These are phyloP conservation scores for Axis porcinus DNA, from an alignment of 2,113 vertebrate species.

Conservation along the genomic window DNA sequence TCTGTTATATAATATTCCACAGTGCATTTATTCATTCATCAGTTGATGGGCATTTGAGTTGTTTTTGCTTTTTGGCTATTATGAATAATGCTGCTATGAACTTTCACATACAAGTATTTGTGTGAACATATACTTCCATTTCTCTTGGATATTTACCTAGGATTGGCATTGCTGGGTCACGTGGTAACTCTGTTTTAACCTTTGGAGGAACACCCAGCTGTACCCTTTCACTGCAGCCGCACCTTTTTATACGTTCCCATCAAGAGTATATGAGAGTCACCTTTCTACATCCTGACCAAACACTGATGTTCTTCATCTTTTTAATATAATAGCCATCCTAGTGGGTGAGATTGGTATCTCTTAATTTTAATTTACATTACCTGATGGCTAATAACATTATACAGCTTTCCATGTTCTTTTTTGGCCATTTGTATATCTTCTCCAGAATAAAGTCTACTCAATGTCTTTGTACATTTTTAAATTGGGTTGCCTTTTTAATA, in stretches of 20 bases:
- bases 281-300: background rate
- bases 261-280: background rate
- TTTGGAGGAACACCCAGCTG: background rate
- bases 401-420: background rate
- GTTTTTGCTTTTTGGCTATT: background rate
- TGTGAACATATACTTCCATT: background rate
- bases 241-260: background rate
- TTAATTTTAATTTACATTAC: background rate
- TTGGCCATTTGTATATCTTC: background rate
- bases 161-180: background rate
- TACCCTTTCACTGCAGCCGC: background rate
- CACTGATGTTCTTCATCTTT: background rate
- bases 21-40: background rate
- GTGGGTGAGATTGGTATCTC: background rate
- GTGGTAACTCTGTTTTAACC: background rate
- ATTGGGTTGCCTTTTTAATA: background rate
- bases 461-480: background rate
- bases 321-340: background rate
- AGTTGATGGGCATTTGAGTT: background rate
- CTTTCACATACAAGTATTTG: background rate
- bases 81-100: background rate
- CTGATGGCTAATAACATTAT: background rate
- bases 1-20: background rate
- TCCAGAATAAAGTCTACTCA: background rate
- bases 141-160: background rate